These are phyloP conservation scores for Trichonephila inaurata DNA, from an alignment of 1,140 invertebrate genomes.

Conservation along the genomic window DNA sequence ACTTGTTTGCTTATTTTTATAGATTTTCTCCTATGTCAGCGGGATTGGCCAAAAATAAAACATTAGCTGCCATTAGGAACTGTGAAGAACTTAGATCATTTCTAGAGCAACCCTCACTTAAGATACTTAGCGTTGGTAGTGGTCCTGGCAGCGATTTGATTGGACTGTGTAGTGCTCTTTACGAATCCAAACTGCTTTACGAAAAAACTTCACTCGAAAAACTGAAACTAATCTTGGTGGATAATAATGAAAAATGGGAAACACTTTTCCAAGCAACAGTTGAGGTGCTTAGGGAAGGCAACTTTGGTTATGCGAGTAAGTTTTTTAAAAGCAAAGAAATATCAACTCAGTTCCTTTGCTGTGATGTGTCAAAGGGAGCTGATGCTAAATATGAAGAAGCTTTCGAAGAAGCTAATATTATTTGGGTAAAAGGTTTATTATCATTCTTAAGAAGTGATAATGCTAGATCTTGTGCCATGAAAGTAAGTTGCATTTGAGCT, in stretches of 20 bases:
- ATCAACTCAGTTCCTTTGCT: neutral
- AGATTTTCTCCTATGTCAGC: neutral
- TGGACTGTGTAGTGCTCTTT: neutral
- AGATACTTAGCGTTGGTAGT: neutral
- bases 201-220: neutral
- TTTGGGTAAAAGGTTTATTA: neutral
- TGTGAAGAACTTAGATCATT: neutral
- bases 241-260: neutral
- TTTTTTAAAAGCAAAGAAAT: neutral
- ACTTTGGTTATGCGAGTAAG: neutral
- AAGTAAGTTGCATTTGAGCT: neutral
- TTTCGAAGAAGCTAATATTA: neutral
- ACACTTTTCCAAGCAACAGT: too few relatives aligned
- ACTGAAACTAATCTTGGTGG: neutral
- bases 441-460: neutral
- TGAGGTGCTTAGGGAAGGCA: neutral
- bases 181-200: neutral
- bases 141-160: neutral
- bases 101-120: neutral
- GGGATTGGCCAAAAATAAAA: neutral
- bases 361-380: neutral
- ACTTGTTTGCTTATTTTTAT: neutral
- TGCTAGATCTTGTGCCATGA: neutral
- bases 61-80: neutral
- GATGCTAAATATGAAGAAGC: neutral